Evolutionary conservation across 2,113 vertebrate genomes (phyloP), one percentile per base, ranked within the genome.

Genomic region (Triplophysa tibetana): DNA sequence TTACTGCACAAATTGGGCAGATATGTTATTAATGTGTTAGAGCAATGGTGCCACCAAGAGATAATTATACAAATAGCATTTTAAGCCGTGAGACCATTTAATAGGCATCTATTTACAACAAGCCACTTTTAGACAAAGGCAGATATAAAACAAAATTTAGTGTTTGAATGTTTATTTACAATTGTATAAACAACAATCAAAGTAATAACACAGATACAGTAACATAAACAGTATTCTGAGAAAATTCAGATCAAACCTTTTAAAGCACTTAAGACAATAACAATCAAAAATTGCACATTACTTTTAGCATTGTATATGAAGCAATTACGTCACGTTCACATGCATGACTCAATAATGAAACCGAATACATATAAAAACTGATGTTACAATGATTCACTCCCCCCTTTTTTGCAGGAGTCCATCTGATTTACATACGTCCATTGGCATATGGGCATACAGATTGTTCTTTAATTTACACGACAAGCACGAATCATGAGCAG

Each of bases 401-500:
- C 3, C 58, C 24, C 41, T 41, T 45, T 41, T 74, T 63, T 16
- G 45, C 58, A 54, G 24, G 17, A 62, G 70, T 43, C n/a, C 54
- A 45, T 62, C 48, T 60, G 5, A 16, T 78, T 78, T 4, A 50
- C 19, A 72, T 10, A 56, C 50, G 19, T 70, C 68, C 60, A 29
- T 12, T 79, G 58, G 29, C 72, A 58, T 14, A n/a, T 29, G 26
- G 23, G 17, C 60, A n/a, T n/a, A 52, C 23, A 5, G 12, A 26
- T 33, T 13, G 16, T 72, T 6, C 17, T 29, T 77, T 92, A 99
- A 92, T 98, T 98, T 83, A 98, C 97, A 0, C 98, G 92, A 84
- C 98, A 98, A 33, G 98, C 96, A 16, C 97, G 93, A 82, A 99
- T 98, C 98, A 98, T 97, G 48, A 99, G 94, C 85, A 99, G 92